Evolutionary conservation across 2,113 vertebrate genomes (phyloP), one percentile per base, ranked within the genome.

Genomic region (Sceloporus undulatus): DNA sequence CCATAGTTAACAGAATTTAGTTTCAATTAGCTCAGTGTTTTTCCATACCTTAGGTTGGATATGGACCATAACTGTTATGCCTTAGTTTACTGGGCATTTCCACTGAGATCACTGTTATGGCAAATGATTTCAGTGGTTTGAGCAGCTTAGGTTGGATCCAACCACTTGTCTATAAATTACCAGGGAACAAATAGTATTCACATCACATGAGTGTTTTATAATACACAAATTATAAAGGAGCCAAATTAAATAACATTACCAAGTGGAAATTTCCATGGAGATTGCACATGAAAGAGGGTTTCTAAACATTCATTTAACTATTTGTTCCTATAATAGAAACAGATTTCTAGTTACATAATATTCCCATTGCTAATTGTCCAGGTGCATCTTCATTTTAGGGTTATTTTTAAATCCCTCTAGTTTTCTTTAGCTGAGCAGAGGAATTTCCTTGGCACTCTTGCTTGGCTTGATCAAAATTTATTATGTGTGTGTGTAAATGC

Each of bases 341-440:
- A 94, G 85, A 90, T 93, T 94, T 92, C 89, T 65, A 79, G 68
- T 94, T 94, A 88, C 0, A 0, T 93, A 95, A 95, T 73, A 89
- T 77, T 1, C 0, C 48, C 85, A 25, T 10, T 90, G 79, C 85
- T 11, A 23, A 71, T 80, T 56, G 91, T 88, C 91, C 93, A 94
- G 91, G 87, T 94, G 83, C 70, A 59, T 85, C 85, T 65, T 34
- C 27, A 82, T 90, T 71, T 75, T 56, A 16, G 23, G 42, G 40
- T 21, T 62, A 90, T 78, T 87, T 27, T 79, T 1, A 77, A 48
- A 91, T 91, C 86, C 62, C 87, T 85, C 79, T 89, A 65, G 89
- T 73, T 91, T 90, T 90, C 88, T 13, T 88, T 91, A 56, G 79
- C 80, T 87, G 59, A 92, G 21, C 14, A 75, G 82, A 86, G 13